A percentile compares a stretch with the other conserved stretches of the same genome.
Conservation (phyloP, 2,797 vertebrate species). For the Toxotes lorentzi region DNA sequence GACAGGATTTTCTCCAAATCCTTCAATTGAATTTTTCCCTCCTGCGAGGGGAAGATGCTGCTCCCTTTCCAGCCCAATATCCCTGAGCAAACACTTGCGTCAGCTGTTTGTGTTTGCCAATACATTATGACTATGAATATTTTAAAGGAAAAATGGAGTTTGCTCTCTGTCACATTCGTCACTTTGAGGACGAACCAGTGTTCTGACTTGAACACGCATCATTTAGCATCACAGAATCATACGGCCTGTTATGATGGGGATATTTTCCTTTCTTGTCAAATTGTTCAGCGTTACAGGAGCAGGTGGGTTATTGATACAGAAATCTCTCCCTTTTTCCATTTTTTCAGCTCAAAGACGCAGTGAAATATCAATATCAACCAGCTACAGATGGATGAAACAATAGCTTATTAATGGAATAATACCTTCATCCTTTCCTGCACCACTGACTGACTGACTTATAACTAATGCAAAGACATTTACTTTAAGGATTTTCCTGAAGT, state of each 20-base stretch:
- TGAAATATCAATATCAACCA: not conserved
- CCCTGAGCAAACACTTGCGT: constrained; percentile 72
- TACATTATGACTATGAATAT: constrained; percentile 73
- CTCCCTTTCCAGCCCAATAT: constrained; percentile 66
- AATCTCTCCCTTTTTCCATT: not conserved
- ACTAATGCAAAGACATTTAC: constrained; percentile 10
- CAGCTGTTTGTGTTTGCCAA: constrained; percentile 77
- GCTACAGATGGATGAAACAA: not conserved
- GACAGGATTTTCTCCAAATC: constrained; percentile 77
- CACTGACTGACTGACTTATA: not conserved
- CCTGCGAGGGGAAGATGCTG: constrained; percentile 57
- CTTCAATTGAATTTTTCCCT: constrained; percentile 73
- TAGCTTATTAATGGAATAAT: not conserved
- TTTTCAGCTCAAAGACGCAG: not conserved
- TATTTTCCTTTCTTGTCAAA: constrained; percentile 3
- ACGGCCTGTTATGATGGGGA: not conserved
- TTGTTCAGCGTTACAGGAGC: constrained; percentile 13
- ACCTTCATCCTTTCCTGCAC: not conserved
- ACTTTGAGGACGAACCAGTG: constrained; percentile 23
- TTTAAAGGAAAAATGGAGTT: constrained; percentile 60
- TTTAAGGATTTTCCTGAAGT: constrained; percentile 5
- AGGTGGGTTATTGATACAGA: constrained; percentile 7
- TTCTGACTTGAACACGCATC: constrained; percentile 18
- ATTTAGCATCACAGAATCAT: constrained; percentile 18
- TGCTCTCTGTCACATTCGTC: constrained; percentile 30